These are phyloP conservation scores for Exephanes ischioxanthus DNA, from an alignment of 2,888 invertebrate genomes.

Conservation along the genomic window DNA sequence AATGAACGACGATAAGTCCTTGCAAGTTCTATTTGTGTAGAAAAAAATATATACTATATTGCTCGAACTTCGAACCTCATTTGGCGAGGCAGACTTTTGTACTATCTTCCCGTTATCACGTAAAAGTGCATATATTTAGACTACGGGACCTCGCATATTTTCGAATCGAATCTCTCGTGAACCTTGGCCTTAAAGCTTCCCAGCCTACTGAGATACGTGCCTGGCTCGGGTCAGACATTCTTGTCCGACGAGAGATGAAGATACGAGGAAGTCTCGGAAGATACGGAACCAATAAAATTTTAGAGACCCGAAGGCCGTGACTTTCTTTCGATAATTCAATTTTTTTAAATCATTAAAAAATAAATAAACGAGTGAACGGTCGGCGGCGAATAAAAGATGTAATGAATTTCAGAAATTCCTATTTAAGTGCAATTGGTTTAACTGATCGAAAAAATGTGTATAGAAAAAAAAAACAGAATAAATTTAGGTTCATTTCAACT, in stretches of 20 bases:
- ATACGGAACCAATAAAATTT: background rate
- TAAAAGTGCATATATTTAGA: background rate
- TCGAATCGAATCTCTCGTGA: slow-evolving; percentile 52
- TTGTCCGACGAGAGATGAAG: background rate
- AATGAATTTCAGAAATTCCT: background rate
- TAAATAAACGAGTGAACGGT: background rate
- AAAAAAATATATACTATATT: background rate
- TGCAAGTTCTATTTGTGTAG: background rate
- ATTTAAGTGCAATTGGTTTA: too few relatives aligned
- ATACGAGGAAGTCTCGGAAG: background rate
- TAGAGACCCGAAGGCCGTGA: background rate
- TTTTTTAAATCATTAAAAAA: background rate
- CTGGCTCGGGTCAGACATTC: slow-evolving; percentile 17
- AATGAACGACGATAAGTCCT: background rate
- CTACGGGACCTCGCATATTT: slow-evolving; percentile 19
- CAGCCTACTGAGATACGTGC: slow-evolving; percentile 20
- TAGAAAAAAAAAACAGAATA: too few relatives aligned
- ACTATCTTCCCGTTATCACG: background rate
- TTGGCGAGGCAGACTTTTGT: slow-evolving; percentile 15
- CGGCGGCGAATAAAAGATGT: background rate
- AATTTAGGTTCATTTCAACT: too few relatives aligned
- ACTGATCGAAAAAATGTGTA: too few relatives aligned
- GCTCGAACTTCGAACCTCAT: slow-evolving; percentile 4
- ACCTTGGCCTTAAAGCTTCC: slow-evolving; percentile 47
- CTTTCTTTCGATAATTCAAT: background rate